Evolutionary conservation across 2,888 invertebrate species (phyloP).

Genomic region (Morpho achilles): DNA sequence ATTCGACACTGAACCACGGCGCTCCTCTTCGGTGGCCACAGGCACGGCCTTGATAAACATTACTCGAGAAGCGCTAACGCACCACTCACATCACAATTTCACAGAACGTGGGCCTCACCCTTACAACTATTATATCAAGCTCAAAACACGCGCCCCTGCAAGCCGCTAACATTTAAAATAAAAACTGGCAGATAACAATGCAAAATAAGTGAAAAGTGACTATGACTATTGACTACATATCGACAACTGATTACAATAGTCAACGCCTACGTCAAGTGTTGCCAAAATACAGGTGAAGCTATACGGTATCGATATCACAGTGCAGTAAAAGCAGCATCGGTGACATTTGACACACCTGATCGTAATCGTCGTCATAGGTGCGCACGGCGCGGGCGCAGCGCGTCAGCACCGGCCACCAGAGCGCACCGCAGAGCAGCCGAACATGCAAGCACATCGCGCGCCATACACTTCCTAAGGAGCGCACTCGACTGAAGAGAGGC

Average conservation of each 20-base stretch:
- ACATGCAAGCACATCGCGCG: constrained; percentile 75
- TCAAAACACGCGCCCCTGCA: constrained; percentile 57
- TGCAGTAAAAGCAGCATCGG: constrained; percentile 57
- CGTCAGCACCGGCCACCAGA: constrained; percentile 73
- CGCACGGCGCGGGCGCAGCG: constrained; percentile 65
- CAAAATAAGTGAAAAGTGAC: constrained; percentile 60
- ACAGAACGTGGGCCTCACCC: constrained; percentile 39
- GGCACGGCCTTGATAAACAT: constrained; percentile 77
- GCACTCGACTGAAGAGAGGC: constrained; percentile 72
- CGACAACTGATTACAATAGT: constrained; percentile 29
- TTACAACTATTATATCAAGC: constrained; percentile 52
- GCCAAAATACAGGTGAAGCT: constrained; percentile 62
- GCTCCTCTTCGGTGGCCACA: constrained; percentile 76
- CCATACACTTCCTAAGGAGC: constrained; percentile 75
- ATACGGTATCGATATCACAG: constrained; percentile 50
- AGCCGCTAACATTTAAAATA: constrained; percentile 51
- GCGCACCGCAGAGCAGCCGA: constrained; percentile 73
- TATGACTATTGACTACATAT: constrained; percentile 49
- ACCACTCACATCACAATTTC: constrained; percentile 65
- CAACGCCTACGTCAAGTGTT: constrained; percentile 44
- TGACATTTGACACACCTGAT: constrained; percentile 63
- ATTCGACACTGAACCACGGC: constrained; percentile 85
- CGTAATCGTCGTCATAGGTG: constrained; percentile 71
- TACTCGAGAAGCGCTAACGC: constrained; percentile 58
- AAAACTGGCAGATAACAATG: constrained; percentile 50